Conservation (phyloP, 1,140 invertebrate species). For the Dendroctonus valens region DNA sequence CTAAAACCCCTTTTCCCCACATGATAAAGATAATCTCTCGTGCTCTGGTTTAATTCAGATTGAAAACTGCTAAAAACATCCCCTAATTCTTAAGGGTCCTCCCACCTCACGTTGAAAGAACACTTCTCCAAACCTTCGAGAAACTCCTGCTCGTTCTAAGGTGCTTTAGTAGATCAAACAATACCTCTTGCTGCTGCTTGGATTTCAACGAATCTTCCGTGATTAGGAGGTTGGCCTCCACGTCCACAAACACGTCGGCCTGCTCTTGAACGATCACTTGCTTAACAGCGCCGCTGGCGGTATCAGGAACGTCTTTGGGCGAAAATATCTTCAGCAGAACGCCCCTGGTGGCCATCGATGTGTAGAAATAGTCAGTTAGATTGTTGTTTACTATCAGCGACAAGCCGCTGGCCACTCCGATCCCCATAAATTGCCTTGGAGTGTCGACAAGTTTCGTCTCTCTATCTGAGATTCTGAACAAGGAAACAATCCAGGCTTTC, state of each 20-base stretch:
- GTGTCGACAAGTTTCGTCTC: not conserved
- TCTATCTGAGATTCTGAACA: not conserved
- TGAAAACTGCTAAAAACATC: too few species aligned
- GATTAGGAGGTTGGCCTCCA: slow-evolving; percentile 25
- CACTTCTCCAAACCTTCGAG: not conserved
- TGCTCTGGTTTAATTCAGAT: too few species aligned
- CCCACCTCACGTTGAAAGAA: too few species aligned
- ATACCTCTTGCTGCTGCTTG: too few species aligned
- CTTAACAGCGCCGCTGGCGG: slow-evolving; percentile 40
- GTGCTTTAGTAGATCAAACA: too few species aligned
- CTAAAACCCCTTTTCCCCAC: too few species aligned
- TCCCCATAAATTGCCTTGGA: slow-evolving; percentile 7
- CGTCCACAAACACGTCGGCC: slow-evolving; percentile 30
- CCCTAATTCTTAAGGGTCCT: too few species aligned
- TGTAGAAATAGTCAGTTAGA: slow-evolving; percentile 35
- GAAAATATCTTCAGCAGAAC: slow-evolving; percentile 23
- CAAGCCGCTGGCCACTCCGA: slow-evolving; percentile 24
- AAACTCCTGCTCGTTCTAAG: not conserved
- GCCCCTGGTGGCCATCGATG: slow-evolving; percentile 29
- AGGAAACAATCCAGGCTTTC: not conserved
- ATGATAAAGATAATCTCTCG: too few species aligned
- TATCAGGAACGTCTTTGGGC: slow-evolving; percentile 53
- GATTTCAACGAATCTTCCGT: not conserved
- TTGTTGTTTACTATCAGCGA: slow-evolving; percentile 28
- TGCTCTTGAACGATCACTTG: slow-evolving; percentile 37